A percentile compares a stretch with the other conserved stretches of the same genome.
Conservation (phyloP, 2,888 invertebrate species). For the Nasonovia ribisnigri region DNA sequence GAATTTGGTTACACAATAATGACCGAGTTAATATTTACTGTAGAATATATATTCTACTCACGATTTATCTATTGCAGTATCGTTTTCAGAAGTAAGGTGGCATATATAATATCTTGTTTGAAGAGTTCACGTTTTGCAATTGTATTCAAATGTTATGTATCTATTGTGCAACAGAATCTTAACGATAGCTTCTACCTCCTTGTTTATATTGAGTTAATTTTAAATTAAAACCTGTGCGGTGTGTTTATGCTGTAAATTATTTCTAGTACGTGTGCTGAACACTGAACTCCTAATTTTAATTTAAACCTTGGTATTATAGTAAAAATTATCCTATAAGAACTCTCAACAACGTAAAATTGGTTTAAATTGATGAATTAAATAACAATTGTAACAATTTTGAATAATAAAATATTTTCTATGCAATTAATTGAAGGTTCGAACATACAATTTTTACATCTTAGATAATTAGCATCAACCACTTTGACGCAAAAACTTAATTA, state of each 20-base stretch:
- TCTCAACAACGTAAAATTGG: neutral
- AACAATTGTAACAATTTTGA: neutral
- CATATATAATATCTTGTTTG: constrained; percentile 6
- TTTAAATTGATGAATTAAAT: neutral
- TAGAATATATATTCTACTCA: constrained; percentile 39
- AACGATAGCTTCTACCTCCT: neutral
- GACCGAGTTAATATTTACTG: constrained; percentile 22
- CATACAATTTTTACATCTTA: neutral
- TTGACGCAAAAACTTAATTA: neutral
- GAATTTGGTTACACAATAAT: constrained; percentile 44
- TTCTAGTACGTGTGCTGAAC: neutral
- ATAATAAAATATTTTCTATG: constrained; percentile 3
- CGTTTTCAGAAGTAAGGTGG: neutral
- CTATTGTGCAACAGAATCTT: constrained; percentile 9
- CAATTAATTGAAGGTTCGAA: neutral
- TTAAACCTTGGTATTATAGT: neutral
- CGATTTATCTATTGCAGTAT: constrained; percentile 43
- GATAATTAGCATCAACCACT: neutral
- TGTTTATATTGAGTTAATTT: neutral
- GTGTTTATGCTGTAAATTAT: constrained; percentile 3
- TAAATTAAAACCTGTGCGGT: neutral
- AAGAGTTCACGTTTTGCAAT: constrained; percentile 37
- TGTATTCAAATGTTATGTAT: neutral
- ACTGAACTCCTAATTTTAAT: neutral
- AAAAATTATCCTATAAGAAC: neutral